Evolutionary conservation across 2,888 invertebrate species (phyloP).

Genomic region (Arctia plantaginis): DNA sequence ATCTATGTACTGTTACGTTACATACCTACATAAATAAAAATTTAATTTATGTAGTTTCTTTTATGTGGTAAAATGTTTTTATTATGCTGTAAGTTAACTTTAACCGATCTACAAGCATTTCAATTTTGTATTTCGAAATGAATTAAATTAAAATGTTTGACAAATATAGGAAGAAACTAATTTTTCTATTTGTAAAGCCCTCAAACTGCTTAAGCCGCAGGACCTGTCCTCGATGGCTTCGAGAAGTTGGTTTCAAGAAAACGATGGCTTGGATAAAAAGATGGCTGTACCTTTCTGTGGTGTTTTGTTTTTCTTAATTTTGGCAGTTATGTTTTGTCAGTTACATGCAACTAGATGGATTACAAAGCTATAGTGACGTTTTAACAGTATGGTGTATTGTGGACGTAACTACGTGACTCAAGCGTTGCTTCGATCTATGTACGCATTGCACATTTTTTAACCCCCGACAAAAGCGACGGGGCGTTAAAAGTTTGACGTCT

Average conservation of each 20-base stretch:
- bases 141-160: not conserved
- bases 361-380: not conserved
- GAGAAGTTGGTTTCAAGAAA: not conserved
- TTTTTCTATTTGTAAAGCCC: not conserved
- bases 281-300: not conserved
- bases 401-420: not conserved
- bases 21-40: not conserved
- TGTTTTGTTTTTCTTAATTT: too few species aligned
- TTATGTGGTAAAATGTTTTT: not conserved
- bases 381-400: not conserved
- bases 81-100: not conserved
- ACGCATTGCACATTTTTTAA: too few species aligned
- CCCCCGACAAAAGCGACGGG: too few species aligned
- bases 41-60: not conserved
- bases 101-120: not conserved
- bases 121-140: not conserved
- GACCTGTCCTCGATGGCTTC: not conserved
- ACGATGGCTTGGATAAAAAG: not conserved
- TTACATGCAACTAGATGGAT: too few species aligned
- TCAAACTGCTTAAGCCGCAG: not conserved
- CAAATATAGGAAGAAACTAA: not conserved
- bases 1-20: not conserved
- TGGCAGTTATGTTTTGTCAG: too few species aligned
- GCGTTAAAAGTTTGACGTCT: too few species aligned
- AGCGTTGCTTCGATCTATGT: not conserved